Evolutionary conservation across 64 coral and sea anemone species (phyloP), one percentile per base, ranked within the genome.

Genomic region (Hydrozoanthus tunicans): DNA sequence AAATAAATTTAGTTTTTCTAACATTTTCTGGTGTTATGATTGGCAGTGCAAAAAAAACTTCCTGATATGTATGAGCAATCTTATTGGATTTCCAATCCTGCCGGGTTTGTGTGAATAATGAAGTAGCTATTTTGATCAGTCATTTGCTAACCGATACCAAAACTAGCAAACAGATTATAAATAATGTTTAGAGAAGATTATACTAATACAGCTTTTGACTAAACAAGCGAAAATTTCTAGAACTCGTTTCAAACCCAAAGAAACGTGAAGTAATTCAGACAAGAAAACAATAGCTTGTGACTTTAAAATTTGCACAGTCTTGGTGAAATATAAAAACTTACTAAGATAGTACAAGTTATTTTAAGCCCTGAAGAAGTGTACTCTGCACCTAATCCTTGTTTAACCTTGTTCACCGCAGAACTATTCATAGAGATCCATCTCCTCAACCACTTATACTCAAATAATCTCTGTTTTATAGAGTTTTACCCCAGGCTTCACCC

Each of bases 1-100:
- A 86, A 86, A 86, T 25, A 57, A 86, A 52, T 64, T 70, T 7
- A 70, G 82, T 86, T 86, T 86, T 58, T 5, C 57, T 25, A 86
- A 17, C 54, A 13, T 86, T 86, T 70, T 23, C 24, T 58, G 32
- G 8, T 71, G 20, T 71, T 86, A 11, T 69, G 82, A 86, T 70
- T 86, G 82, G 82, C 15, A 20, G 62, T 71, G 51, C 23, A 12
- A 71, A 9, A 86, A 57, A 17, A 86, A 26, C 53, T 55, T 70
- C 7, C 53, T 17, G 62, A 55, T 70, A 56, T 71, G 56, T 56
- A 85, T 70, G 69, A 56, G 52, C 24, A 24, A 67, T 71, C 53
- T 10, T 51, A 58, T 55, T 86, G 52, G 12, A n/a, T 70, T 20
- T 86, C 7, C 6, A 71, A 70, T 55, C 70, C 7, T 32, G n/a